These are phyloP conservation scores for Cassiopea xamachana DNA, from an alignment of 30 jellyfish, hydroid and myxozoan genomes.

Conservation along the genomic window DNA sequence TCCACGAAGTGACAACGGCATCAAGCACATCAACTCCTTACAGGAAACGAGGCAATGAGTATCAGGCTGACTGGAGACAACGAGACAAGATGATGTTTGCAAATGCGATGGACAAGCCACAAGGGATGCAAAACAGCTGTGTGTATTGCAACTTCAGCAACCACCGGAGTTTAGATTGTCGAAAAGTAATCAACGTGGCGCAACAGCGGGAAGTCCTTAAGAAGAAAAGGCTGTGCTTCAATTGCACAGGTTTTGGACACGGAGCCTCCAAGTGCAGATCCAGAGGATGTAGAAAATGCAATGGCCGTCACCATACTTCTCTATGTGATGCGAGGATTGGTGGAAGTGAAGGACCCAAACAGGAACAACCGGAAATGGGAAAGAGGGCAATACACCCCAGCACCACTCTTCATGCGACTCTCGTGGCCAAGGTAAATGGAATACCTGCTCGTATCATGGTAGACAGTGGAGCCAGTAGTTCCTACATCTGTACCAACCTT, in stretches of 20 bases:
- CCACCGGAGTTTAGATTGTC: slow-evolving; percentile 34
- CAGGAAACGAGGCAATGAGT: too few relatives aligned
- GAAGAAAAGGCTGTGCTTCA: slow-evolving; percentile 71
- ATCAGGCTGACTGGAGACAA: neutral
- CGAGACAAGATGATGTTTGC: slow-evolving; percentile 25
- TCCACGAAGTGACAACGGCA: too few relatives aligned
- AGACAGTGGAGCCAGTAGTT: slow-evolving; percentile 69
- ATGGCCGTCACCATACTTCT: slow-evolving; percentile 74
- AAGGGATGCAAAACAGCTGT: slow-evolving; percentile 8
- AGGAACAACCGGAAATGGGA: too few relatives aligned
- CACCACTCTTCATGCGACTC: slow-evolving; percentile 29
- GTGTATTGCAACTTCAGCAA: slow-evolving; percentile 19
- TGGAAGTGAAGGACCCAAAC: too few relatives aligned
- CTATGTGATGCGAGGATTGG: slow-evolving; percentile 31
- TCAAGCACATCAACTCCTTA: too few relatives aligned
- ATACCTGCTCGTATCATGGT: slow-evolving; percentile 47
- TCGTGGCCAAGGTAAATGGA: slow-evolving; percentile 59
- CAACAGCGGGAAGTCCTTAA: slow-evolving; percentile 52
- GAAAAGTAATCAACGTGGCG: slow-evolving; percentile 10
- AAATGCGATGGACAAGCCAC: neutral
- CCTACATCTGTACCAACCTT: slow-evolving; percentile 28
- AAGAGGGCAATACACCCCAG: too few relatives aligned
- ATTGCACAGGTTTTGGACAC: slow-evolving; percentile 80
- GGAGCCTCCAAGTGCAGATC: slow-evolving; percentile 65
- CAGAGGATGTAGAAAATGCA: slow-evolving; percentile 57